phyloP scores from a whole-genome alignment of 2,888 invertebrate species.

The Chrysotoxum bicinctum region DNA sequence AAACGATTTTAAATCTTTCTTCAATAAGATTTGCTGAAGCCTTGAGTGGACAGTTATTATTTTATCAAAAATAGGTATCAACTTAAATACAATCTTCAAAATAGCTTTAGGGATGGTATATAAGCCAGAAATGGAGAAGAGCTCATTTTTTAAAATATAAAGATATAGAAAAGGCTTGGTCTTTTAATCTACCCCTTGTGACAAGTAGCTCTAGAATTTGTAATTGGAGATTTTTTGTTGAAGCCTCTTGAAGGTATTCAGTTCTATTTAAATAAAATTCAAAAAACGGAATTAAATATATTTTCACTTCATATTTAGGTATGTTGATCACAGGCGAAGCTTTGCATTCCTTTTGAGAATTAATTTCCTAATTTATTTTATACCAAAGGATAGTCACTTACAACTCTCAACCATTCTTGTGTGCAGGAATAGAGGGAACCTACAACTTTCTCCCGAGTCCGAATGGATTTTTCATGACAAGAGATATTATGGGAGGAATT shows the following conservation, averaged over 20 bases:
- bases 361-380: no score
- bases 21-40: not conserved
- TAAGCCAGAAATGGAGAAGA: not conserved
- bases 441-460: no score
- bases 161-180: not conserved
- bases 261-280: not conserved
- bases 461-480: no score
- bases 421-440: no score
- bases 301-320: no score
- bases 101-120: not conserved
- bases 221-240: not conserved
- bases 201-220: not conserved
- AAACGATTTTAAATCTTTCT: not conserved
- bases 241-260: not conserved
- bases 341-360: no score
- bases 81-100: not conserved
- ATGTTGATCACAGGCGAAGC: no score
- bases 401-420: no score
- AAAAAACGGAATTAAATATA: not conserved
- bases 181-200: not conserved
- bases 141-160: not conserved
- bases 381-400: no score
- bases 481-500: no score
- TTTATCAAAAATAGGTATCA: not conserved
- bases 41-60: conserved; percentile 11